A percentile compares a stretch with the other conserved stretches of the same genome.
These are phyloP conservation scores for Mastigias papua DNA, from an alignment of 30 jellyfish, hydroid and myxozoan genomes.

Conservation along the genomic window DNA sequence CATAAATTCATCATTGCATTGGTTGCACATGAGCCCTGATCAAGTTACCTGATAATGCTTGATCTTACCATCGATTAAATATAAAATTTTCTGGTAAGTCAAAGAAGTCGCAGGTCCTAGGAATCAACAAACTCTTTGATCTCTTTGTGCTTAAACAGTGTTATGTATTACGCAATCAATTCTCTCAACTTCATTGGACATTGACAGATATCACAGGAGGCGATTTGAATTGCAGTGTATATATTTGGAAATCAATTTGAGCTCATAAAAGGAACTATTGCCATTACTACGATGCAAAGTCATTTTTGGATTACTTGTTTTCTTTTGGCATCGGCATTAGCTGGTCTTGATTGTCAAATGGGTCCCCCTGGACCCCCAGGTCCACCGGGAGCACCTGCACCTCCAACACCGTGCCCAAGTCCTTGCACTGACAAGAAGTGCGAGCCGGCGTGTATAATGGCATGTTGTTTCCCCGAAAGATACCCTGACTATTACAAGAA, in stretches of 20 bases:
- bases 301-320: not conserved
- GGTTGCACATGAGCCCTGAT: not conserved
- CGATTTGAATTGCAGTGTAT: no score
- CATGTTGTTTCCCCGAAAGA: slow-evolving; percentile 58
- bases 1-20: no score
- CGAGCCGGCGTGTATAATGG: slow-evolving; percentile 70
- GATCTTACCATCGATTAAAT: not conserved
- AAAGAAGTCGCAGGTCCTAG: not conserved
- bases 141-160: no score
- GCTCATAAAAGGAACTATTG: no score
- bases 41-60: not conserved
- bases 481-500: slow-evolving; percentile 46
- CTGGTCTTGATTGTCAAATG: not conserved
- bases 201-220: no score
- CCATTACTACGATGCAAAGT: no score
- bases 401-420: slow-evolving; percentile 72
- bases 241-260: no score
- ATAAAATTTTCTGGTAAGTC: not conserved
- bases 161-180: no score
- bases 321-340: not conserved
- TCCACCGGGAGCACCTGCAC: slow-evolving; percentile 76
- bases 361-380: slow-evolving; percentile 85
- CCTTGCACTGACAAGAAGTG: slow-evolving; percentile 64
- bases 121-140: not conserved
- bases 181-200: no score